A percentile compares a stretch with the other conserved stretches of the same genome.
Conservation (phyloP, 2,113 vertebrate species). For the Odocoileus hemionus region DNA sequence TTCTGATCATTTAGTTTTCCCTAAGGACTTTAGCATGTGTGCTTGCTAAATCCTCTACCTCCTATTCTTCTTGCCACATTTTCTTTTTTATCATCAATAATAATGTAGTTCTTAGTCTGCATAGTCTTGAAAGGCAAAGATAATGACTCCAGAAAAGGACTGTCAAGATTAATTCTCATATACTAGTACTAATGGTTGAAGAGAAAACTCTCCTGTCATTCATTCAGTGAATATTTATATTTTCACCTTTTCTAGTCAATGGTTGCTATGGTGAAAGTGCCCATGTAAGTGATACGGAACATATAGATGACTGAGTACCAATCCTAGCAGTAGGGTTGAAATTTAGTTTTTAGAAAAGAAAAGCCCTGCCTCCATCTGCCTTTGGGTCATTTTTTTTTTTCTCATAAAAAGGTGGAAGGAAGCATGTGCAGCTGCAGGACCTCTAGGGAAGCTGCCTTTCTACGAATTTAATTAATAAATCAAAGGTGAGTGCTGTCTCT, state of each 20-base stretch:
- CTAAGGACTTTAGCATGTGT: neutral
- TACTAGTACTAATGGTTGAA: neutral
- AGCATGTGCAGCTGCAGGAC: neutral
- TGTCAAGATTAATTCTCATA: neutral
- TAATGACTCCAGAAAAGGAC: neutral
- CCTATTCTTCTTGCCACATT: neutral
- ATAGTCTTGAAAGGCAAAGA: neutral
- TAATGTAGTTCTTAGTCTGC: neutral
- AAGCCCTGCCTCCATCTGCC: neutral
- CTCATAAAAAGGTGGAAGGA: neutral
- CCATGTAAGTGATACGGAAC: neutral
- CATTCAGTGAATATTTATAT: neutral
- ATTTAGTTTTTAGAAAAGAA: neutral
- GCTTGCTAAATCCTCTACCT: neutral
- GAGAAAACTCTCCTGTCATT: neutral
- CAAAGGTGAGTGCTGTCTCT: slow-evolving; percentile 11
- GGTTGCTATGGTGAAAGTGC: neutral
- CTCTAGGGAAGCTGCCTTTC: slow-evolving; percentile 52
- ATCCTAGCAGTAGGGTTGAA: neutral
- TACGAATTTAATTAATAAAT: slow-evolving; percentile 67
- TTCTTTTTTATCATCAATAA: neutral
- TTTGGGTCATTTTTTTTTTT: neutral
- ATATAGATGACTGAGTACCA: neutral
- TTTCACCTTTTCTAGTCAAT: neutral
- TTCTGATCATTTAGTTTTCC: neutral